Percentiles rank a stretch among this genome's conserved stretches.
Conservation (phyloP, 2,113 vertebrate genomes). For the Euleptes europaea region DNA sequence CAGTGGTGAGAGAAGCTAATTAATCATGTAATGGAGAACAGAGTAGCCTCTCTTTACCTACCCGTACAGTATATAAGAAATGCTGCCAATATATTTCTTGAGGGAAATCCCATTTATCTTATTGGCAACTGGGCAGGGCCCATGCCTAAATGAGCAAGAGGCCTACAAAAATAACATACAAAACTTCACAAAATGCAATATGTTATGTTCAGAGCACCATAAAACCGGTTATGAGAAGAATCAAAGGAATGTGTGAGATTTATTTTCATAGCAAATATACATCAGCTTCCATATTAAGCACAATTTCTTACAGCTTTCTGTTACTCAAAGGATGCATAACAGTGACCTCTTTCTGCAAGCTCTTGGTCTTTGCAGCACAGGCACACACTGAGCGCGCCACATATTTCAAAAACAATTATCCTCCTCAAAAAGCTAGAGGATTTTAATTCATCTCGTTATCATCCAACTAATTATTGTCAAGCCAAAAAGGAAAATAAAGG, state of each 20-base stretch:
- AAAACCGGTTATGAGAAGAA: slow-evolving; percentile 18
- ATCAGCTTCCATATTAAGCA: background rate
- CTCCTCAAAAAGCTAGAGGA: background rate
- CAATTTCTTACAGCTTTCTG: background rate
- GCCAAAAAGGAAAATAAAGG: slow-evolving; percentile 14
- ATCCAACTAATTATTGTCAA: slow-evolving; percentile 16
- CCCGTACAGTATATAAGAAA: background rate
- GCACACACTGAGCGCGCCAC: background rate
- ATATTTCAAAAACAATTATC: background rate
- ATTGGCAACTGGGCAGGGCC: background rate
- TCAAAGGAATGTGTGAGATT: background rate
- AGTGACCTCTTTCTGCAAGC: slow-evolving; percentile 11
- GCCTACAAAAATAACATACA: slow-evolving; percentile 15
- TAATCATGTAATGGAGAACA: background rate
- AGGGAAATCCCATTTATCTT: slow-evolving; percentile 7
- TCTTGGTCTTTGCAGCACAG: background rate
- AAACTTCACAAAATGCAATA: slow-evolving; percentile 10
- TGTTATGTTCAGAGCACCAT: slow-evolving; percentile 7
- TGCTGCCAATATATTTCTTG: slow-evolving; percentile 13
- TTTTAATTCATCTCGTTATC: slow-evolving; percentile 28
- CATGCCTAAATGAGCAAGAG: background rate
- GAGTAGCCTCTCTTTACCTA: slow-evolving; percentile 31
- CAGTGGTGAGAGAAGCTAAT: slow-evolving; percentile 34
- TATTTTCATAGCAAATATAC: slow-evolving; percentile 33
- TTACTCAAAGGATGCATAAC: slow-evolving; percentile 26